Percentiles rank a stretch among this genome's conserved stretches.
Evolutionary conservation across 2,888 invertebrate species (phyloP).

Genomic region (Lasiommata megera): DNA sequence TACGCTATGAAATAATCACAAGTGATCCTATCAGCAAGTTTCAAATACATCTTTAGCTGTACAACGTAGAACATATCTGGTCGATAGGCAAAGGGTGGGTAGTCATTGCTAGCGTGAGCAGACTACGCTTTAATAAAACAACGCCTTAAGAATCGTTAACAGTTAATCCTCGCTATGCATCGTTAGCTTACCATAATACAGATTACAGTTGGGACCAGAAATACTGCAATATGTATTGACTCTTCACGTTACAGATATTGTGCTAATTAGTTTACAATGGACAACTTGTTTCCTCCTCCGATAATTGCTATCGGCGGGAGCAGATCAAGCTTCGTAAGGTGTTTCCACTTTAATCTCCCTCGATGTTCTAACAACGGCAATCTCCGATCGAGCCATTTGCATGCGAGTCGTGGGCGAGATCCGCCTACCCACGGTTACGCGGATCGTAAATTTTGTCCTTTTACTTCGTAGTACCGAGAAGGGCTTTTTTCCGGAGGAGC

Average conservation of each 20-base stretch:
- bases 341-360: conserved; percentile 63
- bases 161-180: too few relatives aligned
- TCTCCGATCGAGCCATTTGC: conserved; percentile 74
- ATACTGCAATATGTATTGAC: neutral
- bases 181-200: too few relatives aligned
- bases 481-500: conserved; percentile 68
- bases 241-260: neutral
- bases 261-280: conserved; percentile 2
- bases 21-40: too few relatives aligned
- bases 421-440: conserved; percentile 74
- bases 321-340: conserved; percentile 37
- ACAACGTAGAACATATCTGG: too few relatives aligned
- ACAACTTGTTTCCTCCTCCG: neutral
- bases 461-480: conserved; percentile 62
- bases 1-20: too few relatives aligned
- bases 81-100: too few relatives aligned
- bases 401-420: conserved; percentile 73
- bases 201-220: neutral
- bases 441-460: conserved; percentile 78
- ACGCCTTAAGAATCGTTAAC: too few relatives aligned
- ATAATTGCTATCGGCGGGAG: conserved; percentile 15
- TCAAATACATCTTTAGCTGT: too few relatives aligned
- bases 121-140: too few relatives aligned
- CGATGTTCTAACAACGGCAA: conserved; percentile 51
- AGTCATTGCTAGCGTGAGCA: too few relatives aligned